phyloP scores from a whole-genome alignment of 2,888 invertebrate genomes.

The Biston stratarius region DNA sequence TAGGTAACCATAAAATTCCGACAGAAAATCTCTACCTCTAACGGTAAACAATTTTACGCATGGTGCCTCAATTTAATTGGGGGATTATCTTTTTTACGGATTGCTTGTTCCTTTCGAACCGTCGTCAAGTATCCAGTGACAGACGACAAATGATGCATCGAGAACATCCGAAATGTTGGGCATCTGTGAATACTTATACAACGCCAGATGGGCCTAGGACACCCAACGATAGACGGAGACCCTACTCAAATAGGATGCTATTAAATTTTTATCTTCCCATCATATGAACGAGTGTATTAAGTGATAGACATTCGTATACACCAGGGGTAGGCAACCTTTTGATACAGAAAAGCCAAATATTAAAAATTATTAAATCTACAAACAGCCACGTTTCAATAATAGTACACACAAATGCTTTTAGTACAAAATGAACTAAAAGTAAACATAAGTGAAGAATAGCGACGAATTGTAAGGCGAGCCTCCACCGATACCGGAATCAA shows the following conservation, averaged over 20 bases:
- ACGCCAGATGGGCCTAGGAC: constrained; percentile 33
- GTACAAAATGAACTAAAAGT: too few relatives aligned
- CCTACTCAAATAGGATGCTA: neutral
- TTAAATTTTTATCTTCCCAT: neutral
- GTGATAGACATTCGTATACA: too few relatives aligned
- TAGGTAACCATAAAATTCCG: constrained; percentile 39
- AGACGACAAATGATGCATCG: constrained; percentile 79
- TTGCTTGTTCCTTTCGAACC: constrained; percentile 63
- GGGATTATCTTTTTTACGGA: constrained; percentile 78
- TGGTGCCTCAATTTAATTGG: constrained; percentile 82
- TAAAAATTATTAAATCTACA: too few relatives aligned
- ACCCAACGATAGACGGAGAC: neutral
- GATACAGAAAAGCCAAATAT: too few relatives aligned
- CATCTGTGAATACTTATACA: constrained; percentile 38
- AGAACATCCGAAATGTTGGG: constrained; percentile 43
- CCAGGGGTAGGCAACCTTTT: too few relatives aligned
- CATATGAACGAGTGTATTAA: neutral
- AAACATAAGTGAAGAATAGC: too few relatives aligned
- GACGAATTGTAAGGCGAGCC: too few relatives aligned
- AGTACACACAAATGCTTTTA: too few relatives aligned
- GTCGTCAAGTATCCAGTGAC: constrained; percentile 76
- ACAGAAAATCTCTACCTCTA: constrained; percentile 66
- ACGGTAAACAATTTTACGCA: constrained; percentile 83
- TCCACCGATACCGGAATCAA: too few relatives aligned
- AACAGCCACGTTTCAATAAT: too few relatives aligned